Conservation (phyloP, 1,140 invertebrate genomes). For the Eumaeus atala region DNA sequence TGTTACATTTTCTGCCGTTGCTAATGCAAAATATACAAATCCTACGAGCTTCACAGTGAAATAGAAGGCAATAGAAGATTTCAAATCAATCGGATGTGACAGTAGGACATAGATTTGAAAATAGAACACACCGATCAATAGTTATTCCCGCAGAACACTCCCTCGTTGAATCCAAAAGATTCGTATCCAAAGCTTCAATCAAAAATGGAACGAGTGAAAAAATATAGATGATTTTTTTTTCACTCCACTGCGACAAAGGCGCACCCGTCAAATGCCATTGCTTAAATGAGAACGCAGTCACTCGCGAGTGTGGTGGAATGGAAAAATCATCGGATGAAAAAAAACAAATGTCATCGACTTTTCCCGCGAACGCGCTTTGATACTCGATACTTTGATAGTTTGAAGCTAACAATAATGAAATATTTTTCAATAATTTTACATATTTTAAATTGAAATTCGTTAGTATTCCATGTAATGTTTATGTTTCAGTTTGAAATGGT, state of each 20-base stretch:
- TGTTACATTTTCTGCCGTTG: too few relatives aligned
- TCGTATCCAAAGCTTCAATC: slow-evolving; percentile 47
- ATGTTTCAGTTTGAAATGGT: background rate
- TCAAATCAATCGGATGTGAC: background rate
- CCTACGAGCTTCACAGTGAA: too few relatives aligned
- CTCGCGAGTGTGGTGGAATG: slow-evolving; percentile 60
- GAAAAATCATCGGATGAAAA: slow-evolving; percentile 66
- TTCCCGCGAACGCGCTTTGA: slow-evolving; percentile 26
- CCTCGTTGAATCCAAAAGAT: slow-evolving; percentile 35
- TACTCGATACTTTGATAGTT: slow-evolving; percentile 16
- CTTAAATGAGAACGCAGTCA: slow-evolving; percentile 69
- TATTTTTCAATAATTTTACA: background rate
- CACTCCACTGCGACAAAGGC: slow-evolving; percentile 49
- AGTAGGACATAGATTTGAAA: slow-evolving; percentile 1
- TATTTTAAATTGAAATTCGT: slow-evolving; percentile 8
- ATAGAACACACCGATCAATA: slow-evolving; percentile 10
- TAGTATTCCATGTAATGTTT: background rate
- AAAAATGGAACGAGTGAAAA: slow-evolving; percentile 45
- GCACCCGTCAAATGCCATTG: slow-evolving; percentile 65
- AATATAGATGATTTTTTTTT: slow-evolving; percentile 41
- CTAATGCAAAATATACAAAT: too few relatives aligned
- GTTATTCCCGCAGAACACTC: slow-evolving; percentile 1
- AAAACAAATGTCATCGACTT: slow-evolving; percentile 42
- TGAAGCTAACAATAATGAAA: slow-evolving; percentile 2
- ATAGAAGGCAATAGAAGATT: background rate